phyloP scores from a whole-genome alignment of 2,113 vertebrate species.

The Bufo gargarizans region DNA sequence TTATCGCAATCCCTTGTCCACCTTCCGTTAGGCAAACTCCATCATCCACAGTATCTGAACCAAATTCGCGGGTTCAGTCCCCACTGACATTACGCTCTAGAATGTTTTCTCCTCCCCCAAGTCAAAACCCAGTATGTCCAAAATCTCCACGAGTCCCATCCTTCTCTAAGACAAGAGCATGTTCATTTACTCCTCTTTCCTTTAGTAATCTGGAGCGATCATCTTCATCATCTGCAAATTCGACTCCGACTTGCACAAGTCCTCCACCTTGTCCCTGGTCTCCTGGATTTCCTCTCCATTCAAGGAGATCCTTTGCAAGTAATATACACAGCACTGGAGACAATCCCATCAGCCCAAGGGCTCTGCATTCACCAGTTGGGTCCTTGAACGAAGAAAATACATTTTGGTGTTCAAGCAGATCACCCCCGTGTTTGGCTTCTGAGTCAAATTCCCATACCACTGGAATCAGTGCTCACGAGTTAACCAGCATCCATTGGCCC shows the following conservation, averaged over 20 bases:
- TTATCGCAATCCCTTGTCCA: conserved; percentile 51
- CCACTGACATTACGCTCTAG: conserved; percentile 64
- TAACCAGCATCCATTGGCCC: conserved; percentile 71
- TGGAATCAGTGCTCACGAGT: conserved; percentile 64
- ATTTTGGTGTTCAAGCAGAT: conserved; percentile 58
- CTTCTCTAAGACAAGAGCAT: conserved; percentile 57
- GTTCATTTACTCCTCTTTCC: conserved; percentile 67
- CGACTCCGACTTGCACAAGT: conserved; percentile 64
- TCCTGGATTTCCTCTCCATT: conserved; percentile 53
- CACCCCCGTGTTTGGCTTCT: conserved; percentile 64
- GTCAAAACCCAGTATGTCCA: conserved; percentile 62
- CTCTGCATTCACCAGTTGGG: conserved; percentile 59
- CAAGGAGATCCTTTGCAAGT: conserved; percentile 56
- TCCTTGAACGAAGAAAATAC: conserved; percentile 60
- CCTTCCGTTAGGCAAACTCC: conserved; percentile 67
- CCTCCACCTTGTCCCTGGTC: conserved; percentile 66
- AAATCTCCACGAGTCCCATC: conserved; percentile 70
- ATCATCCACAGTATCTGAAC: conserved; percentile 74
- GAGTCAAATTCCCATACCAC: conserved; percentile 58
- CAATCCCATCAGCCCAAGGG: conserved; percentile 60
- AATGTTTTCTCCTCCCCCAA: conserved; percentile 71
- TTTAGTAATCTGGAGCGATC: conserved; percentile 66
- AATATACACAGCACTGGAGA: conserved; percentile 62
- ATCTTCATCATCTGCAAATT: conserved; percentile 60
- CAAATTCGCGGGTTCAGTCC: conserved; percentile 77